Evolutionary conservation across 1,140 invertebrate species (phyloP).

Genomic region (Eriosoma lanigerum): DNA sequence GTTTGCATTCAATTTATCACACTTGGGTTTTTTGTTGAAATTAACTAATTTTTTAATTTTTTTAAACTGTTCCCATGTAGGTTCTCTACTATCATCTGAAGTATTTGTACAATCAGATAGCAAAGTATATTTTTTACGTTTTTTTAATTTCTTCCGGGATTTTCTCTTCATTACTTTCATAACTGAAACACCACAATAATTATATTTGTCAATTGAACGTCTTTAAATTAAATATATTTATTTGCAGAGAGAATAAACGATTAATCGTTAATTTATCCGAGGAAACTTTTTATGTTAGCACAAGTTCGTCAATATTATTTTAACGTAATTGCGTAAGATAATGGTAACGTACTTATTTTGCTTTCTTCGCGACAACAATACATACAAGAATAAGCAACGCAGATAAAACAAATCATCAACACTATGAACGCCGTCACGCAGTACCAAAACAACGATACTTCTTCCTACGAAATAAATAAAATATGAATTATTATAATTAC

Average conservation of each 20-base stretch:
- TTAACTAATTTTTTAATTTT: background rate
- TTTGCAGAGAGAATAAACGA: no score
- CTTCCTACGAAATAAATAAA: no score
- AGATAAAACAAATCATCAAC: background rate
- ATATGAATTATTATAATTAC: no score
- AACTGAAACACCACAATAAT: background rate
- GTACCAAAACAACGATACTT: background rate
- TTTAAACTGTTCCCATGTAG: background rate
- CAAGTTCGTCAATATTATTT: no score
- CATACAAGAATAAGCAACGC: background rate
- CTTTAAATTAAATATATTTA: no score
- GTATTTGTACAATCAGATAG: background rate
- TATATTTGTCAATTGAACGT: no score
- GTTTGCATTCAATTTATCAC: background rate
- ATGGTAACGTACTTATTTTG: background rate
- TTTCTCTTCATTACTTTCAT: background rate
- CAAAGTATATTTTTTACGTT: background rate
- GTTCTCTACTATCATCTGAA: background rate
- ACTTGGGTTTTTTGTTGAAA: background rate
- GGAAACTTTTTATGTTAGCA: no score
- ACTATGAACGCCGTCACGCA: background rate
- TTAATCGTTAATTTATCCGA: no score
- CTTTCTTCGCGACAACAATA: background rate
- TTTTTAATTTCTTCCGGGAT: background rate
- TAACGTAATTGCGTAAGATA: no score